Conservation (phyloP, 2,113 vertebrate species). For the Tetraodon nigroviridis region DNA sequence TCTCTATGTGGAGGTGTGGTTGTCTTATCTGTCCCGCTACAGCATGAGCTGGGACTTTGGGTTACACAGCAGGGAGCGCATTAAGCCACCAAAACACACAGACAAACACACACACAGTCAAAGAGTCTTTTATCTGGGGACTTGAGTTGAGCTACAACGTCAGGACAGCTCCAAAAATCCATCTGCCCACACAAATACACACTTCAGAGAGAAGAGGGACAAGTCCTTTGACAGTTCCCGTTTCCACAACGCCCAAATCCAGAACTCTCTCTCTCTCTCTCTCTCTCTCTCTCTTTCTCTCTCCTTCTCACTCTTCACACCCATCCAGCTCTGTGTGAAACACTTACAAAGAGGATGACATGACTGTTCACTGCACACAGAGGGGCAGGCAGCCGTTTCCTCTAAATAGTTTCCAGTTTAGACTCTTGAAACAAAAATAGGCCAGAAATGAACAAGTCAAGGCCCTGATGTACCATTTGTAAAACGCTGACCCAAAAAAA, state of each 20-base stretch:
- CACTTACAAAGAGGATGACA: constrained; percentile 26
- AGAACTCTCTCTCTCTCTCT: constrained; percentile 17
- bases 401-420: constrained; percentile 6
- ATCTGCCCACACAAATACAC: constrained; percentile 41
- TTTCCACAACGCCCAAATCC: constrained; percentile 32
- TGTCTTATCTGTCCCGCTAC: constrained; percentile 72
- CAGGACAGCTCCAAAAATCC: constrained; percentile 56
- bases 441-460: not conserved
- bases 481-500: not conserved
- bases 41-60: constrained; percentile 64
- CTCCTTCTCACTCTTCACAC: constrained; percentile 6
- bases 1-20: constrained; percentile 27
- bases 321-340: constrained; percentile 10
- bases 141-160: constrained; percentile 51
- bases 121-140: constrained; percentile 58
- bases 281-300: constrained; percentile 7
- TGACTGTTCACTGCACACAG: constrained; percentile 25
- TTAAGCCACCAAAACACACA: constrained; percentile 49
- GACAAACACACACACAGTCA: constrained; percentile 44
- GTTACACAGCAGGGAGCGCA: constrained; percentile 69
- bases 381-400: constrained; percentile 20
- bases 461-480: not conserved
- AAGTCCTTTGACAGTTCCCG: constrained; percentile 40
- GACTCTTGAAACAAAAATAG: not conserved
- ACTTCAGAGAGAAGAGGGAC: constrained; percentile 53